A percentile compares a stretch with the other conserved stretches of the same genome.
Evolutionary conservation across 2,888 invertebrate species (phyloP).

Genomic region (Drosophila limbata): DNA sequence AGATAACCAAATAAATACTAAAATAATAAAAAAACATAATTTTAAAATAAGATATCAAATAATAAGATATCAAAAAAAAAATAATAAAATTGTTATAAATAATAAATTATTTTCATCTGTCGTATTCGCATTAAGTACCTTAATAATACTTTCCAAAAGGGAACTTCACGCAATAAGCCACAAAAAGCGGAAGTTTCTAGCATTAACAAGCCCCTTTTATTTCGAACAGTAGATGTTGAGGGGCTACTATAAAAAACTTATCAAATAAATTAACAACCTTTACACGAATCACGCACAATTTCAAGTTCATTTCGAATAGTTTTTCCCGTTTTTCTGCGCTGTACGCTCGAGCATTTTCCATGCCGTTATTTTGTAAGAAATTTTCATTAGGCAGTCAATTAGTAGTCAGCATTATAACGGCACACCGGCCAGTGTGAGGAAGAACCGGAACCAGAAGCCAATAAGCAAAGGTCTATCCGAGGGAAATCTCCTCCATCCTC

Average conservation of each 20-base stretch:
- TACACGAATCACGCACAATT: constrained; percentile 39
- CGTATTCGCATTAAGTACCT: neutral
- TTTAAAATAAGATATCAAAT: neutral
- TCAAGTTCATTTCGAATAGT: constrained; percentile 53
- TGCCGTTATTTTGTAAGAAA: constrained; percentile 64
- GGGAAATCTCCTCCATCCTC: constrained; percentile 39
- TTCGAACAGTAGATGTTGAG: neutral
- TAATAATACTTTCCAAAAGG: neutral
- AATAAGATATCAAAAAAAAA: neutral
- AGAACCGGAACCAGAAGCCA: constrained; percentile 67
- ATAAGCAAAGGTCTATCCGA: constrained; percentile 24
- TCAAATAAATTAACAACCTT: constrained; percentile 29
- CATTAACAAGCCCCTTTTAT: constrained; percentile 29
- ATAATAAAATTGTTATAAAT: neutral
- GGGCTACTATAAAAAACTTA: constrained; percentile 22
- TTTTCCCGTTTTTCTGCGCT: constrained; percentile 27
- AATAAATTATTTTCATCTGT: neutral
- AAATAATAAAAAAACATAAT: neutral
- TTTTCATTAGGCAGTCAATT: constrained; percentile 74
- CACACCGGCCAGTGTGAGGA: constrained; percentile 26
- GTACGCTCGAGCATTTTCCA: constrained; percentile 44
- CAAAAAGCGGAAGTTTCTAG: constrained; percentile 33
- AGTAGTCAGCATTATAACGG: constrained; percentile 69
- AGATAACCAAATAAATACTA: neutral
- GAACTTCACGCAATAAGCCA: constrained; percentile 7